Base-by-base conservation (phyloP, 2,113 vertebrate genomes). In the Argyrosomus japonicus region DNA sequence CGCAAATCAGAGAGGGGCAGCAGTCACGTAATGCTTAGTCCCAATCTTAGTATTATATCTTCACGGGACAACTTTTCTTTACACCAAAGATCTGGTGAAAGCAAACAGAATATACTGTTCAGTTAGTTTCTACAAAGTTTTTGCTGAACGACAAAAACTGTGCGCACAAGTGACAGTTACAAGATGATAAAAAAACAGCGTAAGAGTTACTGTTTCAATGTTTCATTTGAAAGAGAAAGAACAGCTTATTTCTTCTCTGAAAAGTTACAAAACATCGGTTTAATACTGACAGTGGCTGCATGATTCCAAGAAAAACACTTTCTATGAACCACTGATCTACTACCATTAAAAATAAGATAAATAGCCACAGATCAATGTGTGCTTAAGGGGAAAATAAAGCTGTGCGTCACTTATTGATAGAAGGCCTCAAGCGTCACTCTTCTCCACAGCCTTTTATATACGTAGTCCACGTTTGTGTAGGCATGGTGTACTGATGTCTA, bases 281-380 rank as follows among this genome's bases (percentile, higher is more conserved):
- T 21, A 54, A 53, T 4, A 50, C 19, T 7, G 27, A 51, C 69
- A 54, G 19, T 17, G 5, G 23, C 1, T 45, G 43, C 27, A 53
- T 57, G 61, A 78, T 70, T 75, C 25, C 19, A 63, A 60, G 32
- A 72, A 63, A 68, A 76, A 10, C 10, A n/a, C 23, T 62, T 32
- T 65, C 6, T 10, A 60, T 57, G 15, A 72, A 79, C 79, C 68
- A 29, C n/a, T 84, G 6, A 60, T 19, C 51, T 25, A 7, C 6
- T 29, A 40, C 8, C 48, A 71, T 75, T 36, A 62, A 57, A 71
- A 63, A 81, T 40, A 32, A 83, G 13, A 85, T 48, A 78, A 83
- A 54, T 40, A 57, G 13, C 61, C 23, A 23, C 10, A 36, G 40
- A 83, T 82, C 48, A 63, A 75, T 25, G 70, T 77, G 61, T 65